These are phyloP conservation scores for Myotis vivesi DNA, from an alignment of 2,797 vertebrate genomes.

Conservation along the genomic window DNA sequence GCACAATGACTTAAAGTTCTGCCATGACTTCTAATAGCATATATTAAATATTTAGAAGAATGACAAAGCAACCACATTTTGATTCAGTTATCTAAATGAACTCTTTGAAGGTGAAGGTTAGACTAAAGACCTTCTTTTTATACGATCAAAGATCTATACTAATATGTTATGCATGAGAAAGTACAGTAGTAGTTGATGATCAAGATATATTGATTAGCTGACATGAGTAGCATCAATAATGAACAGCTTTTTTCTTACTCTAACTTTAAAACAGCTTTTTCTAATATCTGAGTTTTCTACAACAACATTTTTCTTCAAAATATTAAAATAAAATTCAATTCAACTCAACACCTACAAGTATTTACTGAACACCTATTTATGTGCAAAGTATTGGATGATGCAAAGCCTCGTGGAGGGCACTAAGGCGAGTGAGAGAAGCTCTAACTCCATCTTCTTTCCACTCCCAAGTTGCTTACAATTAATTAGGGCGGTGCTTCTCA, in stretches of 20 bases:
- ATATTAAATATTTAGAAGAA: slow-evolving; percentile 73
- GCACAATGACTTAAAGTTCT: slow-evolving; percentile 15
- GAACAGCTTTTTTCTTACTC: slow-evolving; percentile 42
- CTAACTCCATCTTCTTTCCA: not conserved
- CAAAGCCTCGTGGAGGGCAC: not conserved
- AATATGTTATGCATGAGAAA: slow-evolving; percentile 75
- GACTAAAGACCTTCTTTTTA: slow-evolving; percentile 22
- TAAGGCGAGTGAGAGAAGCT: not conserved
- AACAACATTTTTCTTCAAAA: slow-evolving; percentile 28
- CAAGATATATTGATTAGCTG: slow-evolving; percentile 72
- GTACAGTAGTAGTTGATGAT: slow-evolving; percentile 63
- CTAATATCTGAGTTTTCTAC: not conserved
- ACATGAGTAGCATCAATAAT: slow-evolving; percentile 62
- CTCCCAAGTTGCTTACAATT: not conserved
- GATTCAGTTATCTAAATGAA: slow-evolving; percentile 67
- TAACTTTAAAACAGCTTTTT: slow-evolving; percentile 44
- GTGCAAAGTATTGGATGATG: not conserved
- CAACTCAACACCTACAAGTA: not conserved
- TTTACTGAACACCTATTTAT: not conserved
- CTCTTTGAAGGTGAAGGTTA: slow-evolving; percentile 70
- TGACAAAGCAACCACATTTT: slow-evolving; percentile 53
- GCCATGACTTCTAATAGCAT: slow-evolving; percentile 39
- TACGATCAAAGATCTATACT: slow-evolving; percentile 65
- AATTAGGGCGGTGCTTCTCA: not conserved
- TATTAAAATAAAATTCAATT: slow-evolving; percentile 18